Conservation (phyloP, 2,113 vertebrate genomes). For the Mungos mungo region DNA sequence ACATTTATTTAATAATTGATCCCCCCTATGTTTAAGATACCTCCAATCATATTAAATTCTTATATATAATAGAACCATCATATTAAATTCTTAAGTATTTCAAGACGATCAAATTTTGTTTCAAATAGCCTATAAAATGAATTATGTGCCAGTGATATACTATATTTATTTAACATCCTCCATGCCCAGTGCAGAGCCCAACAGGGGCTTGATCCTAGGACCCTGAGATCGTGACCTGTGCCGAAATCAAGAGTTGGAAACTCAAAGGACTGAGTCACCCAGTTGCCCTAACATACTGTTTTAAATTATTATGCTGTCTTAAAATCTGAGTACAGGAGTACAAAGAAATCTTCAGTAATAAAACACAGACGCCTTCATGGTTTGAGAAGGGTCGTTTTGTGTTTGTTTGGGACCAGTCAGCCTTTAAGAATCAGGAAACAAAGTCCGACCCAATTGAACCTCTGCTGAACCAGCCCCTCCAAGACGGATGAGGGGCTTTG, state of each 20-base stretch:
- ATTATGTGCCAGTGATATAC: not conserved
- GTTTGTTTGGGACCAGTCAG: not conserved
- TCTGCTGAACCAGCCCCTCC: not conserved
- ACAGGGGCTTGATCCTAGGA: too few relatives aligned
- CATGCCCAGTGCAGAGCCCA: too few relatives aligned
- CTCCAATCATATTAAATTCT: slow-evolving; percentile 30
- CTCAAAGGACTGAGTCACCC: too few relatives aligned
- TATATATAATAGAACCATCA: not conserved
- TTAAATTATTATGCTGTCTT: slow-evolving; percentile 12
- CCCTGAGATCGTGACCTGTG: too few relatives aligned
- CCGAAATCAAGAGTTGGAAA: too few relatives aligned
- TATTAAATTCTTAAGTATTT: slow-evolving; percentile 46
- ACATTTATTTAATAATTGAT: slow-evolving; percentile 31
- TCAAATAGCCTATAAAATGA: slow-evolving; percentile 36
- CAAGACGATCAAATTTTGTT: not conserved
- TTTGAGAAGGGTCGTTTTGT: not conserved
- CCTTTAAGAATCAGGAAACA: not conserved
- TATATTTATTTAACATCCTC: not conserved
- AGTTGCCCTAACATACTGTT: not conserved
- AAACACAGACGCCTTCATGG: not conserved
- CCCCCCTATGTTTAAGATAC: not conserved
- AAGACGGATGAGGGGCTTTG: not conserved
- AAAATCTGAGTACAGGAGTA: not conserved
- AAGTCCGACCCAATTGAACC: not conserved
- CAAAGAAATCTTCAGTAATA: not conserved